Conservation (phyloP, 1,140 invertebrate species). For the Aphaenogaster floridana region DNA sequence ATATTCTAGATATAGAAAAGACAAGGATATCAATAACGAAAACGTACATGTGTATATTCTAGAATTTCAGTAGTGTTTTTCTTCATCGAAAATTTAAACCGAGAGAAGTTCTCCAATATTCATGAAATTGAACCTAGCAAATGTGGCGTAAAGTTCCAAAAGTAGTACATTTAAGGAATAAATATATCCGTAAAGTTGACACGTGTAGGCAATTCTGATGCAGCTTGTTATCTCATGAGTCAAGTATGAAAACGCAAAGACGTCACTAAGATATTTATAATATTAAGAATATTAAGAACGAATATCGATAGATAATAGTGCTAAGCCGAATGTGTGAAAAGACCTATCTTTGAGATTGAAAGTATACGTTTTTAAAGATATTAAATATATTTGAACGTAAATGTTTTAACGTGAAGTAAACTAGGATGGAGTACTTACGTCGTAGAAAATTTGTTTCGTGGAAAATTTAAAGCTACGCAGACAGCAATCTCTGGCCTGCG, state of each 20-base stretch:
- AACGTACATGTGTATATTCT: background rate
- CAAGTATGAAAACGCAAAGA: background rate
- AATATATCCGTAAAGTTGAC: background rate
- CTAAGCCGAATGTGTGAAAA: background rate
- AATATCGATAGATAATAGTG: background rate
- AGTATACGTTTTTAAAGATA: background rate
- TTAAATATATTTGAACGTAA: background rate
- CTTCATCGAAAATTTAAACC: background rate
- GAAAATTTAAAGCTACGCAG: background rate
- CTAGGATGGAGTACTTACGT: background rate
- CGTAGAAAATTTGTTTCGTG: conserved; percentile 14
- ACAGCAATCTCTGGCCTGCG: background rate
- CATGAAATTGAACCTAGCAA: background rate
- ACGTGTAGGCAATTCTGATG: background rate
- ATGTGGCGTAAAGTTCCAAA: background rate
- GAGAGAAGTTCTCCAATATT: background rate
- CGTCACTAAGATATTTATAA: background rate
- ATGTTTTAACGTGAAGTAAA: background rate
- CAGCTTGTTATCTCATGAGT: background rate
- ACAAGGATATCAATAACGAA: background rate
- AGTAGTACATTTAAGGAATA: background rate
- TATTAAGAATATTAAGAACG: background rate
- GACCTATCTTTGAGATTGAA: background rate
- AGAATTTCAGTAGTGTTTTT: background rate
- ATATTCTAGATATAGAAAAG: background rate